Evolutionary conservation across 2,113 vertebrate species (phyloP).

Genomic region (Oncorhynchus tshawytscha): DNA sequence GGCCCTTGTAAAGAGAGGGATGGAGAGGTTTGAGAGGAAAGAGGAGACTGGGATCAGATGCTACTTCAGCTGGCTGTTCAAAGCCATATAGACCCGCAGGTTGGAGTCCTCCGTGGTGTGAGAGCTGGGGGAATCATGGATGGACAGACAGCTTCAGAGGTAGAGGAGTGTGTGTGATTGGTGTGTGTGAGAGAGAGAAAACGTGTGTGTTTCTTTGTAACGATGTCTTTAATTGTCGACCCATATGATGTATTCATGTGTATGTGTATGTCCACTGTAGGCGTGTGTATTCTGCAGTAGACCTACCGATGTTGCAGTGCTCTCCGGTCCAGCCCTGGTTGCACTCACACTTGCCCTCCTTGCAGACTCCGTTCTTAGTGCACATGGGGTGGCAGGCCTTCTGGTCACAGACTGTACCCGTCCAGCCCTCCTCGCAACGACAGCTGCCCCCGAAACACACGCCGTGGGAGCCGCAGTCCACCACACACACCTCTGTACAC

Average conservation of each 20-base stretch:
- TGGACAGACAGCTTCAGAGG: background rate
- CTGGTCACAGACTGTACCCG: conserved; percentile 85
- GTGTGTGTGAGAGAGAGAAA: conserved; percentile 3
- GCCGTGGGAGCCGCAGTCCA: conserved; percentile 86
- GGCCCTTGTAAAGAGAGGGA: background rate
- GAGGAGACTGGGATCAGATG: background rate
- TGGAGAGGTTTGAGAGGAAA: background rate
- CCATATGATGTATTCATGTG: conserved; percentile 6
- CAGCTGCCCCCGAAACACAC: conserved; percentile 89
- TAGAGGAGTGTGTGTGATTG: background rate
- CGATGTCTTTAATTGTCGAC: no score
- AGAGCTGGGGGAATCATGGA: background rate
- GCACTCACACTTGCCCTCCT: conserved; percentile 96
- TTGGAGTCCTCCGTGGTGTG: background rate
- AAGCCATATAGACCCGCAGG: background rate
- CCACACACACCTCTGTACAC: conserved; percentile 86
- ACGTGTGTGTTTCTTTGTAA: no score
- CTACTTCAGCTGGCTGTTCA: conserved; percentile 8
- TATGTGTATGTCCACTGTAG: background rate
- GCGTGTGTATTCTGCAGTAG: background rate
- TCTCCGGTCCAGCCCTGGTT: conserved; percentile 98
- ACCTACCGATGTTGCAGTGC: conserved; percentile 97
- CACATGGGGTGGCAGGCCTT: conserved; percentile 93
- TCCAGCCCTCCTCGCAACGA: conserved; percentile 96
- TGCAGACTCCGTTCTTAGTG: conserved; percentile 92